phyloP scores from a whole-genome alignment of 2,113 vertebrate genomes.

The Clinocottus analis region DNA sequence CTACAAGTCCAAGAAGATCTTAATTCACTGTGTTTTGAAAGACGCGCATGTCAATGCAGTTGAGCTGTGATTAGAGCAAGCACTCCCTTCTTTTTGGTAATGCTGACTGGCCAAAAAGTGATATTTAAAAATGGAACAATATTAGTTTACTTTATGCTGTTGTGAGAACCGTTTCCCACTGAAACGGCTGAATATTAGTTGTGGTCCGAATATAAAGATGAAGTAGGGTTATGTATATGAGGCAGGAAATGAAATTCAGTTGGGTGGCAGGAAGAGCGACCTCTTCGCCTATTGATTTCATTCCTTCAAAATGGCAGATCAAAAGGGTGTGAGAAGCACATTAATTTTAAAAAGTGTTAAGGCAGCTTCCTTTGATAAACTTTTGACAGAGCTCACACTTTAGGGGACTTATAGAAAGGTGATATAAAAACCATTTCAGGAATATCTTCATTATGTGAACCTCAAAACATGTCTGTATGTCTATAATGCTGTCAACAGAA shows the following conservation, averaged over 20 bases:
- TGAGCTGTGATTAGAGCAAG: constrained; percentile 11
- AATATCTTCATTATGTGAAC: background rate
- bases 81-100: background rate
- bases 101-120: background rate
- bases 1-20: constrained; percentile 13
- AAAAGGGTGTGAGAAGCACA: constrained; percentile 65
- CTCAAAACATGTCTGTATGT: background rate
- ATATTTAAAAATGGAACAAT: constrained; percentile 29
- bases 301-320: constrained; percentile 55
- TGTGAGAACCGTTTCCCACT: background rate
- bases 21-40: constrained; percentile 46
- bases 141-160: constrained; percentile 26
- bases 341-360: constrained; percentile 62
- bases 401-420: background rate
- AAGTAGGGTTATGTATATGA: constrained; percentile 67
- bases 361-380: constrained; percentile 49
- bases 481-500: background rate
- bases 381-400: constrained; percentile 37
- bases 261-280: constrained; percentile 52
- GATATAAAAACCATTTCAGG: background rate
- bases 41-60: constrained; percentile 7
- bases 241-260: constrained; percentile 67
- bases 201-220: constrained; percentile 46
- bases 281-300: constrained; percentile 74
- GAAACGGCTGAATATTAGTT: constrained; percentile 26